phyloP scores from a whole-genome alignment of 2,888 invertebrate species.

The Xestia ashworthii region DNA sequence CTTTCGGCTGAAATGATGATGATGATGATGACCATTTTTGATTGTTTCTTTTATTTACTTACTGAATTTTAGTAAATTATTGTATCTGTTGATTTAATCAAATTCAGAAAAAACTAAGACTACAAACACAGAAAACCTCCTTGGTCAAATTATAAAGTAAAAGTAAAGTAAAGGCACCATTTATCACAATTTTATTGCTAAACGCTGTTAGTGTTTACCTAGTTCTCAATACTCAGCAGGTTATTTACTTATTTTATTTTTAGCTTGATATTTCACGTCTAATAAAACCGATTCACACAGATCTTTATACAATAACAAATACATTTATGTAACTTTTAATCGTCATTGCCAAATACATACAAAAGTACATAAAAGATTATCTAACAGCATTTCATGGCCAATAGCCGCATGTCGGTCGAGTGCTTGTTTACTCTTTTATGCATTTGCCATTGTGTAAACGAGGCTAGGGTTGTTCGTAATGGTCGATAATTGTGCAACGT shows the following conservation, averaged over 20 bases:
- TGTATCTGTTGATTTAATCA: not conserved
- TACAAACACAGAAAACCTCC: not conserved
- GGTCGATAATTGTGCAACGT: conserved; percentile 56
- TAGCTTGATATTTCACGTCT: conserved; percentile 26
- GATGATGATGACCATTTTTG: not conserved
- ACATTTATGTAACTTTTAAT: conserved; percentile 59
- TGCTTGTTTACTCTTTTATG: conserved; percentile 53
- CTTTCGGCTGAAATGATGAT: too few relatives aligned
- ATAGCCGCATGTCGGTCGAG: conserved; percentile 55
- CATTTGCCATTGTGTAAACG: conserved; percentile 59
- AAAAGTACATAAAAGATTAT: conserved; percentile 48
- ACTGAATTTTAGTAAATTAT: not conserved
- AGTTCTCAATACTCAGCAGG: not conserved
- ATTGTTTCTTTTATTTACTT: too few relatives aligned
- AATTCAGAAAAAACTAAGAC: not conserved
- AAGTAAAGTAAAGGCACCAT: not conserved
- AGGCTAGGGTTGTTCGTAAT: conserved; percentile 51
- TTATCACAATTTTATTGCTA: not conserved
- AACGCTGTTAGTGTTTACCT: not conserved
- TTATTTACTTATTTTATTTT: not conserved
- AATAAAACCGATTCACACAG: conserved; percentile 17
- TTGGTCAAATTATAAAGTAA: too few relatives aligned
- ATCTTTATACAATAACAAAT: conserved; percentile 31
- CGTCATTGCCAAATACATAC: conserved; percentile 54
- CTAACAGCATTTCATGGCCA: conserved; percentile 64